These are phyloP conservation scores for Eumacrocentrus americanus DNA, from an alignment of 2,888 invertebrate species.

Conservation along the genomic window DNA sequence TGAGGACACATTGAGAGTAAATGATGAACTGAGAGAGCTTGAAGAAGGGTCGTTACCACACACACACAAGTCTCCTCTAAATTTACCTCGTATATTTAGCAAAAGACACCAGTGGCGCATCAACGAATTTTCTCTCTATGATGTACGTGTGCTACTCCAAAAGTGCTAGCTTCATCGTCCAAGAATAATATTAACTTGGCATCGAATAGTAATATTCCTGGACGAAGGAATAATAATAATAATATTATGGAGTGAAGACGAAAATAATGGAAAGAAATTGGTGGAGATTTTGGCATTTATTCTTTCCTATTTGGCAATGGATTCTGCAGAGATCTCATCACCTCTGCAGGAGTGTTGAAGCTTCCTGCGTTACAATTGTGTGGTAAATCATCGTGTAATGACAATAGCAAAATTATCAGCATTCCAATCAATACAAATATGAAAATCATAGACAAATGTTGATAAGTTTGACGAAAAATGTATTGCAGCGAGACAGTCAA, in stretches of 20 bases:
- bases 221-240: no score
- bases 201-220: no score
- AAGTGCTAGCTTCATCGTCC: no score
- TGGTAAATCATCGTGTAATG: constrained; percentile 6
- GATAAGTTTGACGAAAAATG: no score
- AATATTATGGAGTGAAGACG: background rate
- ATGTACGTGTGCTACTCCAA: background rate
- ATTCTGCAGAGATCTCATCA: constrained; percentile 20
- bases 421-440: background rate
- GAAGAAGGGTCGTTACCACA: constrained; percentile 31
- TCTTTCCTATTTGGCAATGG: constrained; percentile 36
- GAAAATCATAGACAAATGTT: no score
- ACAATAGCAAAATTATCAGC: no score
- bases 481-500: constrained; percentile 9
- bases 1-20: no score
- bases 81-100: constrained; percentile 27
- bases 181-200: no score
- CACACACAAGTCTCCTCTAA: constrained; percentile 27
- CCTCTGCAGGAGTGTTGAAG: constrained; percentile 10
- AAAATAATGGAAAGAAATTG: constrained; percentile 26
- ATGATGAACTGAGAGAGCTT: background rate
- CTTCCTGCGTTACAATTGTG: constrained; percentile 22
- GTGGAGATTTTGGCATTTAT: constrained; percentile 30
- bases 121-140: no score
- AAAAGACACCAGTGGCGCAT: constrained; percentile 1